phyloP scores from a whole-genome alignment of 2,888 invertebrate genomes.

The Coleophora flavipennella region DNA sequence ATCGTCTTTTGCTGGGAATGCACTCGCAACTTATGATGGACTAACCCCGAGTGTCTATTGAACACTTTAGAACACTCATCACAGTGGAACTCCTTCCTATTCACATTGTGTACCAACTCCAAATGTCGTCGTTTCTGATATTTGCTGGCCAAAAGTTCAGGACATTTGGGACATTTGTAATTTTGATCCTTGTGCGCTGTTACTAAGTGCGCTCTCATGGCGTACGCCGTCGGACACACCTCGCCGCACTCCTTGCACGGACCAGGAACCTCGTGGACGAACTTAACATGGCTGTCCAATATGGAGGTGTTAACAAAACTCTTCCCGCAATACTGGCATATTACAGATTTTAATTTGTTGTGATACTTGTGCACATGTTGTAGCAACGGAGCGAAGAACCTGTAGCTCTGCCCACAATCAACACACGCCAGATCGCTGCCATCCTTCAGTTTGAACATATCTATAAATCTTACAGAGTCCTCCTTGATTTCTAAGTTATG shows the following conservation, averaged over 20 bases:
- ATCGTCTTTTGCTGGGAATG: conserved; percentile 47
- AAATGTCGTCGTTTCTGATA: conserved; percentile 47
- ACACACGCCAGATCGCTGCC: conserved; percentile 28
- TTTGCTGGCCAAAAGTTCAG: conserved; percentile 33
- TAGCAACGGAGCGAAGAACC: conserved; percentile 36
- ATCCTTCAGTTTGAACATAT: conserved; percentile 33
- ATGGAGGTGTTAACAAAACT: conserved; percentile 38
- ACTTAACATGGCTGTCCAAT: conserved; percentile 37
- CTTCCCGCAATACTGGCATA: conserved; percentile 49
- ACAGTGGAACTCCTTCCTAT: conserved; percentile 41
- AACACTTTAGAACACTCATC: conserved; percentile 41
- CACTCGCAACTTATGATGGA: conserved; percentile 39
- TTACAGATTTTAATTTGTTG: conserved; percentile 27
- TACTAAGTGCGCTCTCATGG: conserved; percentile 22
- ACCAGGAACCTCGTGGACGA: conserved; percentile 25
- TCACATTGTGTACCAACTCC: conserved; percentile 43
- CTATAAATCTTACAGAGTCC: conserved; percentile 22
- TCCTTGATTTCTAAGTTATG: conserved; percentile 30
- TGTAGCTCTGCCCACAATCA: conserved; percentile 34
- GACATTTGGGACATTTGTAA: conserved; percentile 45
- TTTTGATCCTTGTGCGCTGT: conserved; percentile 6
- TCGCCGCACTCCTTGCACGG: conserved; percentile 29
- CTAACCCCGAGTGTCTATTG: conserved; percentile 33
- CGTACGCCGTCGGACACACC: conserved; percentile 24
- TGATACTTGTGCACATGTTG: conserved; percentile 36